Evolutionary conservation across 2,113 vertebrate species (phyloP), one percentile per base, ranked within the genome.

Genomic region (Vulpes lagopus): DNA sequence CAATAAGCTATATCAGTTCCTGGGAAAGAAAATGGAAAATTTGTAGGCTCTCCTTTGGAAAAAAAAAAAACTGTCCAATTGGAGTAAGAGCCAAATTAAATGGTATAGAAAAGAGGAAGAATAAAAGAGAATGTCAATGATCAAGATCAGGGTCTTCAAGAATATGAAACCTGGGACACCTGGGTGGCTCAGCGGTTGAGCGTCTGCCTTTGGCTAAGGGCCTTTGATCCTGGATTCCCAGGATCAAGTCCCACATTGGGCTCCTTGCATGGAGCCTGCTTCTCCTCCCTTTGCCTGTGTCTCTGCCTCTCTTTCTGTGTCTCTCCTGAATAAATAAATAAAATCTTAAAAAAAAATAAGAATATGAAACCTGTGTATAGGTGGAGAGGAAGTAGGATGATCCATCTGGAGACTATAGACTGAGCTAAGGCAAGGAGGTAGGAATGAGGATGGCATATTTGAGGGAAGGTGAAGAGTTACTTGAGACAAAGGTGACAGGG

Each of bases 381-480:
- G 11, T 30, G 8, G 43, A 65, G 7, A 59, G 12, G 5, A 51
- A 5, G 11, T 11, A 23, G 7, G 64, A 5, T 27, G 20, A 38
- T 11, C 1, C 62, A 12, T 35, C 15, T 22, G 14, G 19, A 69
- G 55, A 55, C 69, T 11, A 20, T 5, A 59, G 53, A 6, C 4
- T 3, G 3, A 65, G 12, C 14, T 53, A 49, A 67, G n/a, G 15
- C 23, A 59, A 23, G 15, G 19, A 51, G 23, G 15, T 38, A 35
- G 12, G 30, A 5, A 73, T 5, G 3, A 35, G 16, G 20, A 22
- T 0, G 30, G 23, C 5, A 15, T 6, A 8, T 9, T 20, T 5
- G 32, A 25, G n/a, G 62, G 67, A 35, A 85, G 30, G 17, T 8
- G 4, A 35, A 12, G 11, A n/a, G 15, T 16, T 5, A n/a, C 20